Evolutionary conservation across 1,140 invertebrate species (phyloP), one percentile per base, ranked within the genome.

Genomic region (Neodiprion lecontei): DNA sequence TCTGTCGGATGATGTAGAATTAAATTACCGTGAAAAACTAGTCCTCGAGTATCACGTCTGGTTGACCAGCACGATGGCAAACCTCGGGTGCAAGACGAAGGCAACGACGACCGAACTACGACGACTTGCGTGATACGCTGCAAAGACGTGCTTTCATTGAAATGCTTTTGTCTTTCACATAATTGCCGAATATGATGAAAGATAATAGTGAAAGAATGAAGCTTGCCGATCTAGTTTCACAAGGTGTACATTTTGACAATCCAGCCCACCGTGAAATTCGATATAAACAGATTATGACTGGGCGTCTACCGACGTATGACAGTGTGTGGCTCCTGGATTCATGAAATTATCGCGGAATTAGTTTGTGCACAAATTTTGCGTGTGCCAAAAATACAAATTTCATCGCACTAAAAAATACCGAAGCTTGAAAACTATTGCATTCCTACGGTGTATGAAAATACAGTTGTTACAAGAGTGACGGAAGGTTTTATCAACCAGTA

Each of bases 41-140:
- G 11, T 61, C 3, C n/a, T 11, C 53, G 53, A 61, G n/a, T 61
- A 61, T 61, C 53, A 61, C 53, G n/a, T 12, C 53, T 12, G 11
- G 53, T n/a, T 61, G n/a, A 61, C 53, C 53, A 61, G 53, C 53
- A 61, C 53, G n/a, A 61, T 61, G 53, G 53, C 53, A 12, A n/a
- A 61, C 11, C 53, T 61, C 11, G 53, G 7, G 53, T 61, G 53
- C n/a, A n/a, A 61, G 11, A 61, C 53, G 10, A n/a, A 61, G n/a
- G 7, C n/a, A 17, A 17, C 17, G 17, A 17, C 17, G 17, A 61
- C 4, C n/a, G 10, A 61, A 8, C 53, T n/a, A 12, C 11, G 7
- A 61, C n/a, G 53, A 61, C 1, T n/a, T 61, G n/a, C 53, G 53
- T 12, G 53, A 61, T 61, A 61, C 7, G 7, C 53, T 61, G 53